Evolutionary conservation across 2,888 invertebrate species (phyloP).

Genomic region (Apocheima hispidaria): DNA sequence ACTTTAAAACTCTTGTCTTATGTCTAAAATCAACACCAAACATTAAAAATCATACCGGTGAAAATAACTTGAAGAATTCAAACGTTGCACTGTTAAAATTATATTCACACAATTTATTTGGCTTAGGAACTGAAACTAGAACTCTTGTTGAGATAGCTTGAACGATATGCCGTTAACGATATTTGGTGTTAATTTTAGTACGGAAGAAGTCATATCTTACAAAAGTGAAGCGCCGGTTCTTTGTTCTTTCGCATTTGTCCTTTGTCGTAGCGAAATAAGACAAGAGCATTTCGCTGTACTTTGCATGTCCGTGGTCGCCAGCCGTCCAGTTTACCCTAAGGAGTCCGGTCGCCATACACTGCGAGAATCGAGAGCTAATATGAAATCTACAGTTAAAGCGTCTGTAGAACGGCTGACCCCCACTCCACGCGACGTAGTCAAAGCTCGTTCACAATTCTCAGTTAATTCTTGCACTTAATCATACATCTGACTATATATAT

Average conservation of each 20-base stretch:
- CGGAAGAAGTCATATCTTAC: neutral
- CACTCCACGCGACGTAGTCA: slow-evolving; percentile 46
- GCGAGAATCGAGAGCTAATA: slow-evolving; percentile 37
- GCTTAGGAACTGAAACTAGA: neutral
- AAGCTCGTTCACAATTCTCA: slow-evolving; percentile 47
- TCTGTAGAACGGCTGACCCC: slow-evolving; percentile 37
- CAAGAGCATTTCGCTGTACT: slow-evolving; percentile 36
- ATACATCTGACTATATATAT: slow-evolving; percentile 70
- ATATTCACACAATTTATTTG: slow-evolving; percentile 10
- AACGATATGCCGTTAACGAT: neutral
- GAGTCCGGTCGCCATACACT: slow-evolving; percentile 32
- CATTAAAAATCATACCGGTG: neutral
- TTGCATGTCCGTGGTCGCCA: slow-evolving; percentile 7
- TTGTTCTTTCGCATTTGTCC: slow-evolving; percentile 7
- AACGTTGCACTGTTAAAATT: slow-evolving; percentile 13
- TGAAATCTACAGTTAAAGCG: slow-evolving; percentile 42
- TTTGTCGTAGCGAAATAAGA: slow-evolving; percentile 24
- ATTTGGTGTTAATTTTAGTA: slow-evolving; percentile 22
- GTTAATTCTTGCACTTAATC: slow-evolving; percentile 47
- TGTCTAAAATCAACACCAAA: slow-evolving; percentile 31
- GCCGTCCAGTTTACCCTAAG: slow-evolving; percentile 30
- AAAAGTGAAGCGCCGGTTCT: slow-evolving; percentile 2
- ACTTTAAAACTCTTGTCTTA: slow-evolving; percentile 45
- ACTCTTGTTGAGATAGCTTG: neutral
- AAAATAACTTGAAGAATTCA: neutral